Evolutionary conservation across 92 coral and sea anemone species (phyloP).

Genomic region (Muricea muricata): DNA sequence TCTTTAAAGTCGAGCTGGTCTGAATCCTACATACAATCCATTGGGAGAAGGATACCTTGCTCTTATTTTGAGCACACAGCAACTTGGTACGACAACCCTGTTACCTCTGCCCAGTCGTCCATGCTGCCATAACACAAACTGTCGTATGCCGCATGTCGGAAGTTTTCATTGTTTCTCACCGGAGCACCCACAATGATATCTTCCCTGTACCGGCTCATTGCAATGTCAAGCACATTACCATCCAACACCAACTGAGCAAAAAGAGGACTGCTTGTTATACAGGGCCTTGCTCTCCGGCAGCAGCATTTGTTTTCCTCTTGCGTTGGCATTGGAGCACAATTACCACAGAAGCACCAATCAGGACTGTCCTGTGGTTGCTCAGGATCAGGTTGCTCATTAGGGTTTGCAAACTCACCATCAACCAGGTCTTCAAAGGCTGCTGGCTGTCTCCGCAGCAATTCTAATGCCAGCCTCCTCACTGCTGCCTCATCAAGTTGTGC

Average conservation of each 20-base stretch:
- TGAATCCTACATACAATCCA: slow-evolving; percentile 18
- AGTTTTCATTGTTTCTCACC: slow-evolving; percentile 46
- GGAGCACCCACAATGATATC: slow-evolving; percentile 2
- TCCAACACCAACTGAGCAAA: too few species aligned
- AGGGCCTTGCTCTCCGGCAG: not conserved
- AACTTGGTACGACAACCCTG: too few species aligned
- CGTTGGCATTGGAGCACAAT: not conserved
- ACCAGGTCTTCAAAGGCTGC: not conserved
- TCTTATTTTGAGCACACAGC: too few species aligned
- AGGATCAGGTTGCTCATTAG: too few species aligned
- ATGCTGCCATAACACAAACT: too few species aligned
- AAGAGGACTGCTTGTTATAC: not conserved
- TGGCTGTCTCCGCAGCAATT: not conserved
- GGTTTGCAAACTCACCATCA: not conserved
- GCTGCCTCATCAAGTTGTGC: not conserved
- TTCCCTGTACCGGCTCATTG: too few species aligned
- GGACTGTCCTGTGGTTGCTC: too few species aligned
- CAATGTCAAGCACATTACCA: too few species aligned
- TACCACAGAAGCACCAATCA: not conserved
- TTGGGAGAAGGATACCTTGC: too few species aligned
- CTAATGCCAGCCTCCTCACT: not conserved
- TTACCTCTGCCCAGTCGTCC: slow-evolving; percentile 29
- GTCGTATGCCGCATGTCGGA: slow-evolving; percentile 27
- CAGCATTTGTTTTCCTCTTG: not conserved
- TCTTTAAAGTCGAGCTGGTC: slow-evolving; percentile 27